phyloP scores from a whole-genome alignment of 1,140 invertebrate species.

The Zaprionus inermis region DNA sequence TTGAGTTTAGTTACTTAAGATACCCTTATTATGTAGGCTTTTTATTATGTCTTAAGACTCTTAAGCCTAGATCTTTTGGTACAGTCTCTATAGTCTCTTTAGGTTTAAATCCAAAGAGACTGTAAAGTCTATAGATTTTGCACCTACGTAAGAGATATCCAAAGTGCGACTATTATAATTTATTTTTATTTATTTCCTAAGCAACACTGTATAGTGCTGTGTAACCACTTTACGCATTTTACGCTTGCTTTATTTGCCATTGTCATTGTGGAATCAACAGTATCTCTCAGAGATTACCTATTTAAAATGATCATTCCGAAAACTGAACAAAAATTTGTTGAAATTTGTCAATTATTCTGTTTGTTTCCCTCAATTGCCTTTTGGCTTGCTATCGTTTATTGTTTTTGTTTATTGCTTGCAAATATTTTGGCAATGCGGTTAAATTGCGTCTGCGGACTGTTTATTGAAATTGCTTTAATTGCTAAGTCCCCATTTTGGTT shows the following conservation, averaged over 20 bases:
- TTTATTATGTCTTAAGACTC: no score
- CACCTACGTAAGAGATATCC: not conserved
- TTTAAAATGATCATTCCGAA: constrained; percentile 1
- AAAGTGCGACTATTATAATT: not conserved
- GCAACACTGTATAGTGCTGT: not conserved
- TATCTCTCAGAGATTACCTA: not conserved
- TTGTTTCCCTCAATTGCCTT: constrained; percentile 1
- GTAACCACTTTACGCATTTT: not conserved
- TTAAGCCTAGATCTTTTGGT: not conserved
- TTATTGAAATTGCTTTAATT: not conserved
- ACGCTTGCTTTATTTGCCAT: not conserved
- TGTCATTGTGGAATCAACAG: not conserved
- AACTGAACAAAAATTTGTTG: not conserved
- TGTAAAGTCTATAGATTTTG: not conserved
- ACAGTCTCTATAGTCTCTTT: no score
- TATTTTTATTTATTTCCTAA: not conserved
- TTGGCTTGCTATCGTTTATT: not conserved
- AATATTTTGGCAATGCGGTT: constrained; percentile 14
- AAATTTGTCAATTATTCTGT: constrained; percentile 2
- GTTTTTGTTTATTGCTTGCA: constrained; percentile 11
- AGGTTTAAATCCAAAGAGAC: not conserved
- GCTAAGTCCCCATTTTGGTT: not conserved
- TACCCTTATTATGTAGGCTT: no score
- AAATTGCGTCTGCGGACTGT: not conserved
- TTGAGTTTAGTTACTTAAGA: not conserved